Percentiles rank a stretch among this genome's conserved stretches.
Conservation (phyloP, 2,113 vertebrate genomes). For the Nothobranchius furzeri region DNA sequence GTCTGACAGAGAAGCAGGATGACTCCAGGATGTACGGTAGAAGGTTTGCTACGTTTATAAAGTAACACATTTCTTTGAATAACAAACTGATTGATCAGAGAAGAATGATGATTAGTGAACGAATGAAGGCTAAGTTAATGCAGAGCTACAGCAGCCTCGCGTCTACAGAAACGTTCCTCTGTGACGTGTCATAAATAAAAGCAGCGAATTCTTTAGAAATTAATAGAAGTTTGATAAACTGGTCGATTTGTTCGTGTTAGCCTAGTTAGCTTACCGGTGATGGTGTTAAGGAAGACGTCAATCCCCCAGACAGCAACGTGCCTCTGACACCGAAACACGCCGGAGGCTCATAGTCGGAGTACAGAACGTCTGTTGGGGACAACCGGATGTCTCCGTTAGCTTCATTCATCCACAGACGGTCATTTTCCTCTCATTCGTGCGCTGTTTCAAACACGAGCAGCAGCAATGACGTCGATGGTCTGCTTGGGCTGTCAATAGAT, state of each 20-base stretch:
- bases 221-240: background rate
- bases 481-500: background rate
- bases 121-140: no score
- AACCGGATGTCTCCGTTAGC: background rate
- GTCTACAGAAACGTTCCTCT: no score
- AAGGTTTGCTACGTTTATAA: no score
- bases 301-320: conserved; percentile 11
- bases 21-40: no score
- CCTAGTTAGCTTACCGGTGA: conserved; percentile 62
- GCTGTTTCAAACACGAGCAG: conserved; percentile 21
- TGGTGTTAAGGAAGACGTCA: conserved; percentile 37
- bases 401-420: conserved; percentile 10
- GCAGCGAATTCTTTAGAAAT: background rate
- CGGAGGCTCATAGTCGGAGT: background rate
- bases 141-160: no score
- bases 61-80: no score
- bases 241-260: conserved; percentile 22
- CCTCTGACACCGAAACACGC: background rate
- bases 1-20: no score
- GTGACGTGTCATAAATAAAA: no score
- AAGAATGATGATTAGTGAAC: no score
- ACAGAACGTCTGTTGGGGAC: background rate
- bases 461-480: conserved; percentile 26
- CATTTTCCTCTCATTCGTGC: background rate
- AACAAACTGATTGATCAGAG: no score